Evolutionary conservation across 2,797 vertebrate species (phyloP), one percentile per base, ranked within the genome.

Genomic region (Dromococcyx pavoninus): DNA sequence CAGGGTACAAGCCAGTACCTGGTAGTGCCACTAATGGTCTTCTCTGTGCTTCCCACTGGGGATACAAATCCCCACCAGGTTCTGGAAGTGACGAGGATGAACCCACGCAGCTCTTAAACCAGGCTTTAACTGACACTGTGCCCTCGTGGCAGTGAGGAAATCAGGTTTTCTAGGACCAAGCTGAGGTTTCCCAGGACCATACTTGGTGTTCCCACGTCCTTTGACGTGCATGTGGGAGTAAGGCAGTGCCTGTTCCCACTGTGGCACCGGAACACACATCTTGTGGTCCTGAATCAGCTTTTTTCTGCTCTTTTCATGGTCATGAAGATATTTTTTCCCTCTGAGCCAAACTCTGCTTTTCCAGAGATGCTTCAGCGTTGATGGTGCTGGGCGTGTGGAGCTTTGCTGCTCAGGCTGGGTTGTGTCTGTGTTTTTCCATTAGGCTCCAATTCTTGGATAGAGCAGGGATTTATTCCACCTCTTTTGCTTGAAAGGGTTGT

Each of bases 401-500:
- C 84, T 91, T 50, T 65, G n/a, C 83, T 44, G 86, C 95, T 78
- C 15, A 27, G 73, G 62, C 70, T 78, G 93, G 11, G 90, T 93
- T 92, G 72, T 67, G 60, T 65, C 44, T 12, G 65, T 86, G 87
- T 95, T 95, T 92, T 91, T 94, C 84, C 96, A 96, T 9, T 27
- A 81, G 39, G 67, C 56, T 86, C 88, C 54, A 44, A 51, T 58
- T 88, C 95, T 96, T 90, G 92, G 96, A 65, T 78, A 76, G 88
- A 91, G 71, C 74, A 23, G 86, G 95, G 91, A 81, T 93, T 88
- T 60, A 70, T 94, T 82, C 17, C 32, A 86, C 51, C 78, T 96
- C 66, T 61, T 28, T 91, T 69, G 83, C 92, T 97, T 95, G 77
- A 94, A 96, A 96, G 91, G n/a, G 48, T 85, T 61, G 94, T 48